These are phyloP conservation scores for Rana temporaria DNA, from an alignment of 2,113 vertebrate genomes.

Conservation along the genomic window DNA sequence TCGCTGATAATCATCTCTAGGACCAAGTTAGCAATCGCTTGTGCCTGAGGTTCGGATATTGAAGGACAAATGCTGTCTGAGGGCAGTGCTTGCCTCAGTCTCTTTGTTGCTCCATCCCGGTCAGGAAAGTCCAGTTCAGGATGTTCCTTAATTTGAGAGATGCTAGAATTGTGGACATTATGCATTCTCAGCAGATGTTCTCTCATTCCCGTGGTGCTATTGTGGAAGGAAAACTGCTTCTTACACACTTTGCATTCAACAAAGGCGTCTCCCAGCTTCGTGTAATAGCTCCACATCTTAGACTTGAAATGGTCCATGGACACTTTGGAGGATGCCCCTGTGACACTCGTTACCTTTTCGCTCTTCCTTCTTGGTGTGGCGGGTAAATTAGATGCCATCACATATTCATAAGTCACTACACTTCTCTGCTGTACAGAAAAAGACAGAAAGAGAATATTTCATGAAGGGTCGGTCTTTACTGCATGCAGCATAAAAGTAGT, in stretches of 20 bases:
- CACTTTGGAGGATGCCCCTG: not conserved
- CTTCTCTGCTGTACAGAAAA: too few relatives aligned
- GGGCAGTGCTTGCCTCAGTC: not conserved
- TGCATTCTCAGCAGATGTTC: slow-evolving; percentile 68
- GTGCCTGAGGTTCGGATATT: slow-evolving; percentile 49
- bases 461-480: too few relatives aligned
- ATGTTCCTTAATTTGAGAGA: slow-evolving; percentile 65
- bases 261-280: slow-evolving; percentile 66
- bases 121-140: slow-evolving; percentile 55
- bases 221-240: slow-evolving; percentile 74
- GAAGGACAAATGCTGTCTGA: not conserved
- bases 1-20: slow-evolving; percentile 72
- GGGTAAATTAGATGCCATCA: slow-evolving; percentile 57
- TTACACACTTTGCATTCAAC: slow-evolving; percentile 74
- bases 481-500: too few relatives aligned
- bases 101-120: slow-evolving; percentile 48
- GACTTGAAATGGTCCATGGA: slow-evolving; percentile 65
- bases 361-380: slow-evolving; percentile 60
- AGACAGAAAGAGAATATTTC: too few relatives aligned
- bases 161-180: slow-evolving; percentile 63
- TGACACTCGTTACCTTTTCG: slow-evolving; percentile 50
- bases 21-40: slow-evolving; percentile 64
- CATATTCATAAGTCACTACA: not conserved
- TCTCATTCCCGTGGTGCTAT: slow-evolving; percentile 72
- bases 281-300: slow-evolving; percentile 74